Evolutionary conservation across 2,888 invertebrate genomes (phyloP), one percentile per base, ranked within the genome.

Genomic region (Physocephala rufipes): DNA sequence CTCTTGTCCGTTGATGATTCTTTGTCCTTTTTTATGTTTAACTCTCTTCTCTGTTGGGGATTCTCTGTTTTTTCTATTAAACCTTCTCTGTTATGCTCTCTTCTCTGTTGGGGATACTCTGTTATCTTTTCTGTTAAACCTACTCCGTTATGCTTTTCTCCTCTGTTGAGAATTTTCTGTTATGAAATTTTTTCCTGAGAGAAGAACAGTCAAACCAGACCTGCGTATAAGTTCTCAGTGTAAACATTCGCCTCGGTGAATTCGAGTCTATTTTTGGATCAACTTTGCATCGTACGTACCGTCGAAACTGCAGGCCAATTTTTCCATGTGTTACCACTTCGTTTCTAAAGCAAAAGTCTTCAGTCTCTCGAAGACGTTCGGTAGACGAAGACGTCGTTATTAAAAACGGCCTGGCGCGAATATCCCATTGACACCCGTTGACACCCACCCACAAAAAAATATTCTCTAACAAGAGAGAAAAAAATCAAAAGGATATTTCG

Each of bases 311-410:
- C 59, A 28, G 67, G 45, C 59, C 30, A 62, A 36, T 36, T 62
- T 59, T 61, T 68, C n/a, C 68, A 68, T 68, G 62, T 68, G 68
- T 51, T 68, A 62, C 49, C 68, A 68, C 68, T 68, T 61, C 51
- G 24, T 24, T 36, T 49, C 24, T 51, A 51, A 62, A 62, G 61
- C 61, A 36, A 68, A 68, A 58, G 36, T 68, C 36, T 36, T 36
- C 68, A 68, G 68, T 68, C 68, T 68, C 68, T 68, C 68, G 68
- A 68, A 68, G 68, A 68, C 68, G 68, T 68, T 68, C 61, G 61
- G 68, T 68, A 51, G 61, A 62, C 53, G 36, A 68, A 68, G 68
- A 68, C 68, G 68, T 68, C 62, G 68, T 47, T 36, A 47, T 30
- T 47, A 28, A 53, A 53, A 47, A 15, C 55, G 58, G 45, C 43